Base-by-base conservation (phyloP, 2,113 vertebrate genomes). In the Thamnaconus septentrionalis region DNA sequence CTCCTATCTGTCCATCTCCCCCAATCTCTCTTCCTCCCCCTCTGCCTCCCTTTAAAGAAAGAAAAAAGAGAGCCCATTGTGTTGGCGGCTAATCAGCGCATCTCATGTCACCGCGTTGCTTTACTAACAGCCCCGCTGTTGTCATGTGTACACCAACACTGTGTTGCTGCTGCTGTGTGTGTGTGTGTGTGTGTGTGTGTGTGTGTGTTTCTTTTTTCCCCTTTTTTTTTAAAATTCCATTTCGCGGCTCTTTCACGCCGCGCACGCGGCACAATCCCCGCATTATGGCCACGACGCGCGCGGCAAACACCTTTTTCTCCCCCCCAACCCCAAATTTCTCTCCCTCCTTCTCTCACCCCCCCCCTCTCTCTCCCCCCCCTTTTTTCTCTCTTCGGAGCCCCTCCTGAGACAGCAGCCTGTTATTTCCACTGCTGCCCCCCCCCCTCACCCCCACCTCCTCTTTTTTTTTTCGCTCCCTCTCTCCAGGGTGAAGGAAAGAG, bases 401-500 rank as follows among this genome's bases (percentile, higher is more conserved):
- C 85, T 87, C 80, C 78, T 85, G 83, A 90, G 84, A 91, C 84
- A 88, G 80, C 88, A 77, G 86, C 69, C 72, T 89, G 86, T 90
- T 90, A 88, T 91, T 91, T 91, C 89, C 85, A 91, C 83, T 88
- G 80, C 86, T 71, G 81, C 80, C 77, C 83, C 73, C 51, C 65
- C 66, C 73, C 51, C 65, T 63, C 18, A 31, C 18, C 18, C 18
- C 62, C 72, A 59, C 70, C 74, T 63, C 66, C 47, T 61, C 58
- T 67, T 53, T 78, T 56, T 12, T 84, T 80, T 77, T 84, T 84
- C 67, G 52, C 73, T 82, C 73, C 71, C 71, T 82, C 76, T 85
- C 85, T 86, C 77, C 79, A 72, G 87, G 85, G 83, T 88, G 85
- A 90, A 91, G 90, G 89, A 92, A 91, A 88, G 90, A 91, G 88